These are phyloP conservation scores for Otis tarda DNA, from an alignment of 2,113 vertebrate species.

Conservation along the genomic window DNA sequence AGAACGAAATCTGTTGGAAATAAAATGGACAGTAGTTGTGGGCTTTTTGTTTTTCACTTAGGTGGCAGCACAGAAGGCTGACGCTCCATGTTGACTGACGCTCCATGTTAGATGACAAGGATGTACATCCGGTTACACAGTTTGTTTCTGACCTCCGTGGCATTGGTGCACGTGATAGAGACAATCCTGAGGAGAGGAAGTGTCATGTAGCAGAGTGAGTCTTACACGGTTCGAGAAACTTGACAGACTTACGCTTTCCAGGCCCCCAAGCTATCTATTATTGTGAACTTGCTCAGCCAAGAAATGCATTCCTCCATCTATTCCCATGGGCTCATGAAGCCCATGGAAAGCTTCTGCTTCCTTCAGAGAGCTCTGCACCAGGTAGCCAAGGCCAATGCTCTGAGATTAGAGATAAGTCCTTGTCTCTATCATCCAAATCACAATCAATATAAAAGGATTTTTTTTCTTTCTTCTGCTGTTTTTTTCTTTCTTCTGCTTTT, in stretches of 20 bases:
- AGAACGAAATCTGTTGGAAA: not conserved
- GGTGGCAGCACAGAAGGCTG: rapidly evolving
- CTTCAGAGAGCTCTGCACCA: not conserved
- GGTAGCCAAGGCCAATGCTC: not conserved
- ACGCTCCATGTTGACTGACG: not conserved
- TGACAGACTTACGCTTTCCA: not conserved
- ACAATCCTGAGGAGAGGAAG: not conserved
- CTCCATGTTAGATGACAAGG: not conserved
- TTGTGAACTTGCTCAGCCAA: not conserved
- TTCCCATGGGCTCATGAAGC: not conserved
- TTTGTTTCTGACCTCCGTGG: not conserved
- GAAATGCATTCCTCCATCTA: not conserved
- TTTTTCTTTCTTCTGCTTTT: not conserved
- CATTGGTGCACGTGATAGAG: not conserved
- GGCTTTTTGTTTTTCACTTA: not conserved
- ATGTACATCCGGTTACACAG: not conserved
- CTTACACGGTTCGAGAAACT: not conserved
- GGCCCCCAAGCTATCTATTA: not conserved
- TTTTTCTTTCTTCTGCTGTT: not conserved
- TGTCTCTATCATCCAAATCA: not conserved
- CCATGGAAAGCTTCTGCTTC: not conserved
- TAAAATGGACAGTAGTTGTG: not conserved
- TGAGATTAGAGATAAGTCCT: not conserved
- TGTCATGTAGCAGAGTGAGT: not conserved
- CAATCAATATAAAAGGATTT: not conserved